Base-by-base conservation (phyloP, 1,140 invertebrate species). In the Drosophila simulans region DNA sequence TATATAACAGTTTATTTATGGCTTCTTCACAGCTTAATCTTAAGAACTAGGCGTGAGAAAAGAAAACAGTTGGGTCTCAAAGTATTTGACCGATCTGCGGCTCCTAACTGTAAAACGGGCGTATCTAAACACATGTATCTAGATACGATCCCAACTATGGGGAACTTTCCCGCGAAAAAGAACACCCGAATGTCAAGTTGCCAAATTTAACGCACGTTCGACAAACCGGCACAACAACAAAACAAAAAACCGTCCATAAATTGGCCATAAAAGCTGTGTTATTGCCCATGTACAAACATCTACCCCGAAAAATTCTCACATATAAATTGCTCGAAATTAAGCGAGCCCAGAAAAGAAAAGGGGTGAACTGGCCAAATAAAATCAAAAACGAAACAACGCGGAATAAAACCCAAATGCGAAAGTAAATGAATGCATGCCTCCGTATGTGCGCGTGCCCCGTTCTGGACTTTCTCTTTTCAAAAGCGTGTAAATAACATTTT, bases 381-480 rank as follows among this genome's bases (percentile, higher is more conserved):
- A 48, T 57, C 51, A 71, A 58, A 68, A 76, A 60, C 63, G 40
- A 62, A 55, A n/a, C 51, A 55, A 52, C 43, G 20, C 52, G 51
- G 22, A 58, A 60, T 51, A 31, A 77, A 66, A 66, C 52, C 31
- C 57, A 80, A 56, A 81, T 70, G 53, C 59, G 82, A 76, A 89
- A 77, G 75, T 78, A 84, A 90, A 90, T 80, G 68, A 88, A 88
- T 84, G 73, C 80, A 84, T 75, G 79, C 63, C 57, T 81, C 46
- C 46, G 46, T 62, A 58, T 56, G 27, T 34, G 64, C 35, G 77
- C 72, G 42, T 54, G 39, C 52, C 45, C 57, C 52, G 53, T 56
- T 69, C 80, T 73, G 84, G 58, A 89, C 85, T 89, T 89, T 89
- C 85, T 89, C 85, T 89, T 89, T 89, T 78, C 85, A 90, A 77